Evolutionary conservation across 2,797 vertebrate species (phyloP), one percentile per base, ranked within the genome.

Genomic region (Melanotaenia parkinsoni): DNA sequence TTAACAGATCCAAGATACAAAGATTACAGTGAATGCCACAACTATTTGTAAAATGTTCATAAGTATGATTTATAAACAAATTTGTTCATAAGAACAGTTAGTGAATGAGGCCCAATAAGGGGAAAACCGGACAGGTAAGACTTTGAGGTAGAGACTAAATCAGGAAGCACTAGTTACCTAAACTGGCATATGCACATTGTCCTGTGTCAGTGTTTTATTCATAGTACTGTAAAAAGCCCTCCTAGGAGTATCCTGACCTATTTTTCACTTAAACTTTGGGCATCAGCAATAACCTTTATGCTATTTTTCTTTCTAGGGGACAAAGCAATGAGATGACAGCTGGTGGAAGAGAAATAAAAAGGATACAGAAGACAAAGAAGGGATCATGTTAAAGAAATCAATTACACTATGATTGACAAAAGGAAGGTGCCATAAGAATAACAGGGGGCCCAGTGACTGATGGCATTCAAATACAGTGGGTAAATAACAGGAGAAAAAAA

Each of bases 221-320:
- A 12, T 24, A 66, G 59, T n/a, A 43, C 43, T 58, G 70, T 83
- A 47, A 84, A 84, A 64, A 3, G 40, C 4, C 72, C 14, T 60
- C 62, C 37, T 35, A 3, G 69, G 63, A 67, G 63, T 24, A 33
- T 3, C 38, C 9, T n/a, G 77, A 68, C 66, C 67, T 35, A 0
- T 61, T 61, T 76, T 53, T 77, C 66, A 64, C 64, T 74, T 68
- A 74, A 85, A 84, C 75, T 67, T 66, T 11, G 11, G 0, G 68
- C n/a, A 60, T 45, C 51, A 58, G 58, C 56, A 77, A 71, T 50
- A 50, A 72, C 2, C 43, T 56, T 32, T 33, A 40, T 51, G 59
- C 24, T 67, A 51, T 66, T 50, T 59, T 43, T 50, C 20, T 22
- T 33, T 68, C 79, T 30, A 73, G 40, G 22, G 22, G 67, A 6